phyloP scores from a whole-genome alignment of 2,113 vertebrate genomes.

The Bos javanicus region DNA sequence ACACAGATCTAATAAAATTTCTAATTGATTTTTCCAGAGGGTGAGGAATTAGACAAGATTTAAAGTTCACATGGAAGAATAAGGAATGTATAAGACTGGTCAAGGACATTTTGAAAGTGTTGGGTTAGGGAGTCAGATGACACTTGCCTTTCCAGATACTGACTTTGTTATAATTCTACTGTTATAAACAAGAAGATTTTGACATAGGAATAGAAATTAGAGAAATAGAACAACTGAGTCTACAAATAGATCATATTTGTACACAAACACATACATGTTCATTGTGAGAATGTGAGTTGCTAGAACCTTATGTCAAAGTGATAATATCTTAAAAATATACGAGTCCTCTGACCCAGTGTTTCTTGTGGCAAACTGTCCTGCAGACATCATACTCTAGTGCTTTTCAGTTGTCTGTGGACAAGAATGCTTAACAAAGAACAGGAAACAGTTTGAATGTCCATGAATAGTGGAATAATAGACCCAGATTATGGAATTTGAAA shows the following conservation, averaged over 20 bases:
- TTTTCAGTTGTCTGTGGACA: neutral
- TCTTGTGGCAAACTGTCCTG: neutral
- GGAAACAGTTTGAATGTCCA: neutral
- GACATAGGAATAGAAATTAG: neutral
- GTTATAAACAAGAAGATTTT: neutral
- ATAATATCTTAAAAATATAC: neutral
- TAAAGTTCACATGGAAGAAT: neutral
- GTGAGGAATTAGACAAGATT: neutral
- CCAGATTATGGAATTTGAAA: neutral
- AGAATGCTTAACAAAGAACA: neutral
- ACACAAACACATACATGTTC: neutral
- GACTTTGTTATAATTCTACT: neutral
- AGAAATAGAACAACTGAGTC: neutral
- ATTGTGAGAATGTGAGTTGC: neutral
- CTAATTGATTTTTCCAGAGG: neutral
- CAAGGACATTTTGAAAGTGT: neutral
- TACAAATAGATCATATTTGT: conserved; percentile 13
- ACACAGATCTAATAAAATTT: neutral
- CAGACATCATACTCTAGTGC: neutral
- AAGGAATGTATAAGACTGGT: neutral
- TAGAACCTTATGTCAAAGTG: neutral
- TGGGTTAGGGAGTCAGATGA: neutral
- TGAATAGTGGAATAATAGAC: neutral
- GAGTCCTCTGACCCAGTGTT: neutral
- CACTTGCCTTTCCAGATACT: conserved; percentile 2